A percentile compares a stretch with the other conserved stretches of the same genome.
Conservation (phyloP, 2,113 vertebrate genomes). For the Chauna torquata region DNA sequence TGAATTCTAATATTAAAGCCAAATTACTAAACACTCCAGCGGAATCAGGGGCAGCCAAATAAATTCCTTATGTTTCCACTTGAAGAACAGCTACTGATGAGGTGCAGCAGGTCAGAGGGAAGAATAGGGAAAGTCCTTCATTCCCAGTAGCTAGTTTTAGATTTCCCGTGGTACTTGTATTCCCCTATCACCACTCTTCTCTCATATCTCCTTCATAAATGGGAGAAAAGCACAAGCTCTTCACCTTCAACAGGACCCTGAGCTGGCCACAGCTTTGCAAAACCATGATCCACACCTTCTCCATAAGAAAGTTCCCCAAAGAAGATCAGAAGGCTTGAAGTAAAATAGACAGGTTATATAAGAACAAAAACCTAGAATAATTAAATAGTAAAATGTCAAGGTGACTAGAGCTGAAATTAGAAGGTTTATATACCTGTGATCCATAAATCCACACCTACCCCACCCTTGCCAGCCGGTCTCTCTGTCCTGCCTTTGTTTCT, state of each 20-base stretch:
- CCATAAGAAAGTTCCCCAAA: neutral
- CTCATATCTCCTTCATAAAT: neutral
- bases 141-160: neutral
- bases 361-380: neutral
- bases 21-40: constrained; percentile 48
- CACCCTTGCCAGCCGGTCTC: neutral
- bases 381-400: neutral
- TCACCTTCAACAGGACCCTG: neutral
- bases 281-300: neutral
- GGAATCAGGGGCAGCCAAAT: neutral
- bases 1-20: constrained; percentile 46
- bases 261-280: neutral
- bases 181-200: neutral
- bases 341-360: neutral
- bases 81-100: constrained; percentile 4
- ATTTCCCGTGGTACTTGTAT: neutral
- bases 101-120: neutral
- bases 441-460: neutral
- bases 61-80: neutral
- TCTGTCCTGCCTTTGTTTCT: neutral
- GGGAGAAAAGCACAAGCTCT: neutral
- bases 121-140: neutral
- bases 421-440: neutral
- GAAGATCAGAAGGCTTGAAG: neutral
- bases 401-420: neutral